A percentile compares a stretch with the other conserved stretches of the same genome.
Evolutionary conservation across 2,113 vertebrate species (phyloP).

Genomic region (Guaruba guarouba): DNA sequence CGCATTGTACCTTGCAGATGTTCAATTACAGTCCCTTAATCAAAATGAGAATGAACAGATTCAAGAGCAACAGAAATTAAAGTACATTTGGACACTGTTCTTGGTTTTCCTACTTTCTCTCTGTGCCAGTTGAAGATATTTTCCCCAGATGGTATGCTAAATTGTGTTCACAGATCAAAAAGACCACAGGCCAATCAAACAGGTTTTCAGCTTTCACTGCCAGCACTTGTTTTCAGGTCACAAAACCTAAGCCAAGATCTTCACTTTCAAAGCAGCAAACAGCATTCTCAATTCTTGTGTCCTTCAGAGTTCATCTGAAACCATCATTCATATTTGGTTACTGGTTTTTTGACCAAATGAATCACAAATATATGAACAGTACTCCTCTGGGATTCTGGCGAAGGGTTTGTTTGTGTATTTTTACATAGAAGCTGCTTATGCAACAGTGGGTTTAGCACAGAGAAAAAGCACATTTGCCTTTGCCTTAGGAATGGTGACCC

Average conservation of each 20-base stretch:
- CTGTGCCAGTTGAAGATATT: background rate
- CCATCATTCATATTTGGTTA: background rate
- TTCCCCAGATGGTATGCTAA: conserved; percentile 6
- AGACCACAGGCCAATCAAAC: conserved; percentile 29
- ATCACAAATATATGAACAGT: background rate
- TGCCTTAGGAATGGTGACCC: background rate
- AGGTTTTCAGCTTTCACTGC: conserved; percentile 45
- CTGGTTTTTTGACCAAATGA: conserved; percentile 12
- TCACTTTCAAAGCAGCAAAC: conserved; percentile 48
- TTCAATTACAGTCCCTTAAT: background rate
- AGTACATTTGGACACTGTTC: background rate
- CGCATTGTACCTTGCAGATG: background rate
- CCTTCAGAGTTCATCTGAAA: conserved; percentile 26
- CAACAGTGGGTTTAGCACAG: background rate
- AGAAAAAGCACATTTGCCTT: background rate
- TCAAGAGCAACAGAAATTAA: conserved; percentile 3
- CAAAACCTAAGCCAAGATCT: conserved; percentile 52
- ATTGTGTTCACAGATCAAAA: conserved; percentile 37
- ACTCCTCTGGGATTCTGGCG: background rate
- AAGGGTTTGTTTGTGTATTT: background rate
- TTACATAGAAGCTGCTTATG: background rate
- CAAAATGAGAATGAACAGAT: background rate
- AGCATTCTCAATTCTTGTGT: background rate
- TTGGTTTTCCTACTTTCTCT: background rate
- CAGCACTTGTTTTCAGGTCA: conserved; percentile 49